phyloP scores from a whole-genome alignment of 37 sponge, comb jelly and placozoan species.

The Theonella swinhoei region DNA sequence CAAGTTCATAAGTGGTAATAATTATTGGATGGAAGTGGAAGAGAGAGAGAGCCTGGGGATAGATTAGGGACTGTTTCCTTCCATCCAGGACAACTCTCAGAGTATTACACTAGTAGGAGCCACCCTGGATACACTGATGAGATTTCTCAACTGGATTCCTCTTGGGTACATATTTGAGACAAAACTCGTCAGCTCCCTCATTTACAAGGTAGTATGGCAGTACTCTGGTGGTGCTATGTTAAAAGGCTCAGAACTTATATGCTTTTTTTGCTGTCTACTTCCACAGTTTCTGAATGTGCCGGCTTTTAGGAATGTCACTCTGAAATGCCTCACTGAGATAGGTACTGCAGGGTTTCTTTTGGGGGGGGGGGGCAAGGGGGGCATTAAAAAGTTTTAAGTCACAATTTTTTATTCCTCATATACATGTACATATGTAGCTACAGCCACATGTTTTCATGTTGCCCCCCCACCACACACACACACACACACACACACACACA shows the following conservation, averaged over 20 bases:
- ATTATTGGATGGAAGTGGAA: no score
- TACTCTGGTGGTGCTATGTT: neutral
- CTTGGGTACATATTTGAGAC: slow-evolving; percentile 99
- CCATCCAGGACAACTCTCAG: slow-evolving; percentile 82
- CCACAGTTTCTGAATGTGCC: slow-evolving; percentile 92
- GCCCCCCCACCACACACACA: no score
- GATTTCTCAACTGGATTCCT: slow-evolving; percentile 97
- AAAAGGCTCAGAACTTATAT: neutral
- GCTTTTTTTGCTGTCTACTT: neutral
- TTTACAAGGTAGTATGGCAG: slow-evolving; percentile 75
- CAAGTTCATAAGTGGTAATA: no score
- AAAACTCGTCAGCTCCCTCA: slow-evolving; percentile 93
- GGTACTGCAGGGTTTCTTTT: no score
- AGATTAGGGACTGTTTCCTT: slow-evolving; percentile 15
- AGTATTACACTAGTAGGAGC: slow-evolving; percentile 64
- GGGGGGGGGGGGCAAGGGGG: no score
- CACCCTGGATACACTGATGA: slow-evolving; percentile 85
- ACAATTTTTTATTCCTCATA: neutral
- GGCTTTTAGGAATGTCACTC: slow-evolving; percentile 95
- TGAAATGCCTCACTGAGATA: slow-evolving; percentile 97
- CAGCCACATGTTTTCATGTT: no score
- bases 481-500: no score
- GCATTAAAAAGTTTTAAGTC: neutral
- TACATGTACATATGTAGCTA: no score
- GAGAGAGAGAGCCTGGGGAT: no score